A percentile compares a stretch with the other conserved stretches of the same genome.
Evolutionary conservation across 92 coral and sea anemone species (phyloP).

Genomic region (Zoanthus sansibaricus): DNA sequence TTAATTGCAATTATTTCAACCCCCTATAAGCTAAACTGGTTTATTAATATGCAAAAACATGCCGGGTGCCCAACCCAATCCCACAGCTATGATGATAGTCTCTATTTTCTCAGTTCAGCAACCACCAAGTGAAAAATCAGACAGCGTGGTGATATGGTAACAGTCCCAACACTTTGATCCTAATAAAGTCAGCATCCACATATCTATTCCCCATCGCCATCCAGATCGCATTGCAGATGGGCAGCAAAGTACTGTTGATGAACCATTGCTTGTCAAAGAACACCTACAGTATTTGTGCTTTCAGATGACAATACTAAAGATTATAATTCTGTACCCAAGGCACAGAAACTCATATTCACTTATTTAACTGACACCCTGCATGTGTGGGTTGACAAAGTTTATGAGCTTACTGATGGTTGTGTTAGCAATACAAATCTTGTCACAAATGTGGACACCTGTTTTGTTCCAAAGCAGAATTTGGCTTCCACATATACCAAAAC

Average conservation of each 20-base stretch:
- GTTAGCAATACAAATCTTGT: conserved; percentile 13
- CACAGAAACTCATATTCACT: background rate
- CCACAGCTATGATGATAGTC: too few relatives aligned
- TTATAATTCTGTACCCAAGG: background rate
- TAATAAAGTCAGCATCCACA: conserved; percentile 1
- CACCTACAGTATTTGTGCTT: background rate
- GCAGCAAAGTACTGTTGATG: conserved; percentile 1
- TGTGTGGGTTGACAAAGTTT: background rate
- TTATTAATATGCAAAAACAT: too few relatives aligned
- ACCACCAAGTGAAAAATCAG: too few relatives aligned
- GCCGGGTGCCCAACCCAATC: too few relatives aligned
- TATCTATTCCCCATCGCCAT: background rate
- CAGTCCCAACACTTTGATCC: background rate
- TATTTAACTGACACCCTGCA: background rate
- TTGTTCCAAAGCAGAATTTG: too few relatives aligned
- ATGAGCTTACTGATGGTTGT: conserved; percentile 18
- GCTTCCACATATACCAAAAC: too few relatives aligned
- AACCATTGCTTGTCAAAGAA: background rate
- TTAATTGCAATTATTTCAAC: too few relatives aligned
- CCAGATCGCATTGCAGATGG: background rate
- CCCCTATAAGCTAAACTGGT: too few relatives aligned
- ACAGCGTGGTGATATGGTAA: too few relatives aligned
- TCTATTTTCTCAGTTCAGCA: too few relatives aligned
- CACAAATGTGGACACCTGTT: too few relatives aligned
- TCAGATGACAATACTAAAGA: background rate